These are phyloP conservation scores for Agrypnus murinus DNA, from an alignment of 2,888 invertebrate species.

Conservation along the genomic window DNA sequence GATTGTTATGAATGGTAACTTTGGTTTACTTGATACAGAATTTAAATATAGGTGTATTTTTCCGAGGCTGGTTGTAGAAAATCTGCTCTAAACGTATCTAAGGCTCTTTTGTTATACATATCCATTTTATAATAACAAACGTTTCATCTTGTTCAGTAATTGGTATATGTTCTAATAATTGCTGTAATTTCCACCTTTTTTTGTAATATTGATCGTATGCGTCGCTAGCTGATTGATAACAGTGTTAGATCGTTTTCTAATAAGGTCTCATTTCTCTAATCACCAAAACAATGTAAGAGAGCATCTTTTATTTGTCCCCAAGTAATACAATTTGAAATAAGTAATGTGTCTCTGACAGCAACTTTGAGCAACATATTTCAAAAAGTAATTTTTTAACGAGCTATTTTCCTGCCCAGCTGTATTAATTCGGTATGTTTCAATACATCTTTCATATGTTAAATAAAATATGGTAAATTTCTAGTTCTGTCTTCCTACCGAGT, in stretches of 20 bases:
- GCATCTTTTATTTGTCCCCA: constrained; percentile 8
- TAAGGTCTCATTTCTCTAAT: constrained; percentile 15
- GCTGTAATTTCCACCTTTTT: too few species aligned
- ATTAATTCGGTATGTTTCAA: constrained; percentile 12
- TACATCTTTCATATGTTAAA: constrained; percentile 34
- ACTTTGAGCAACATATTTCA: constrained; percentile 23
- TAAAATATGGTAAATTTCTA: constrained; percentile 29
- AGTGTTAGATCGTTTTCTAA: background rate
- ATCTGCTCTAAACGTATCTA: too few species aligned
- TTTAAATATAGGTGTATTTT: constrained; percentile 35
- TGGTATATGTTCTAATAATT: too few species aligned
- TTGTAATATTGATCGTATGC: background rate
- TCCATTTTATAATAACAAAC: too few species aligned
- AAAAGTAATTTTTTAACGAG: constrained; percentile 38
- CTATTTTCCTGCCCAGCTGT: constrained; percentile 57
- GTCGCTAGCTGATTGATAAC: constrained; percentile 8
- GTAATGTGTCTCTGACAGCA: constrained; percentile 17
- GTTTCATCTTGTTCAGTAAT: too few species aligned
- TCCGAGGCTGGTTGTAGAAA: constrained; percentile 34
- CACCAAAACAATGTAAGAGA: constrained; percentile 21
- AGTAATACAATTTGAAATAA: constrained; percentile 8
- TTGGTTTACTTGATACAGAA: background rate
- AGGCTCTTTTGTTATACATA: too few species aligned
- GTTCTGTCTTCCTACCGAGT: constrained; percentile 23
- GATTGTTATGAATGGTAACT: constrained; percentile 40